Conservation (phyloP, 2,113 vertebrate species). For the Hemicordylus capensis region DNA sequence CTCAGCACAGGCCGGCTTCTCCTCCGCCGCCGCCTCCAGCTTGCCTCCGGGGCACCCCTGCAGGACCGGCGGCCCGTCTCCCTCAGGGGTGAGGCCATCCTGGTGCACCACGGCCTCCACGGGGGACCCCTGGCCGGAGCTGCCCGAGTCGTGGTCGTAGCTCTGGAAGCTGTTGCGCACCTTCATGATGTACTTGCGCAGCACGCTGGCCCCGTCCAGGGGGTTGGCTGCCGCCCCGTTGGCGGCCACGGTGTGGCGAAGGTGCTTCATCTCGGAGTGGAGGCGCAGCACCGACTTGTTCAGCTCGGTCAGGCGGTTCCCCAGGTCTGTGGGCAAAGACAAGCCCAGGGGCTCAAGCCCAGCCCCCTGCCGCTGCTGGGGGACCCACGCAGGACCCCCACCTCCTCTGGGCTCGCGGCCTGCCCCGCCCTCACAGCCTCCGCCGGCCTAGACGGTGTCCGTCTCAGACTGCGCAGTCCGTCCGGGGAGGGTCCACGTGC, state of each 20-base stretch:
- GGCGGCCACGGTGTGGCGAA: conserved; percentile 62
- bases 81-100: not conserved
- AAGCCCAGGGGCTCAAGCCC: not conserved
- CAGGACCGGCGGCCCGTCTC: rapidly evolving
- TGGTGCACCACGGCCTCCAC: conserved; percentile 68
- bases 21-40: not conserved
- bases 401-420: too few relatives aligned
- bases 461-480: too few relatives aligned
- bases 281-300: conserved; percentile 81
- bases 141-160: conserved; percentile 53
- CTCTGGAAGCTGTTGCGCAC: conserved; percentile 86
- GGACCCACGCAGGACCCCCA: too few relatives aligned
- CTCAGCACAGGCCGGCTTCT: not conserved
- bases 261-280: conserved; percentile 77
- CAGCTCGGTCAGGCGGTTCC: conserved; percentile 88
- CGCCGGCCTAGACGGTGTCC: too few relatives aligned
- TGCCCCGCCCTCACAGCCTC: not conserved
- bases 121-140: conserved; percentile 36
- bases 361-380: too few relatives aligned
- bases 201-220: conserved; percentile 72
- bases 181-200: conserved; percentile 83
- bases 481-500: too few relatives aligned
- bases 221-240: not conserved
- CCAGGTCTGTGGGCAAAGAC: conserved; percentile 74
- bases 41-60: too few relatives aligned